phyloP scores from a whole-genome alignment of 1,140 invertebrate species.

The Pseudomyrmex flavicornis region DNA sequence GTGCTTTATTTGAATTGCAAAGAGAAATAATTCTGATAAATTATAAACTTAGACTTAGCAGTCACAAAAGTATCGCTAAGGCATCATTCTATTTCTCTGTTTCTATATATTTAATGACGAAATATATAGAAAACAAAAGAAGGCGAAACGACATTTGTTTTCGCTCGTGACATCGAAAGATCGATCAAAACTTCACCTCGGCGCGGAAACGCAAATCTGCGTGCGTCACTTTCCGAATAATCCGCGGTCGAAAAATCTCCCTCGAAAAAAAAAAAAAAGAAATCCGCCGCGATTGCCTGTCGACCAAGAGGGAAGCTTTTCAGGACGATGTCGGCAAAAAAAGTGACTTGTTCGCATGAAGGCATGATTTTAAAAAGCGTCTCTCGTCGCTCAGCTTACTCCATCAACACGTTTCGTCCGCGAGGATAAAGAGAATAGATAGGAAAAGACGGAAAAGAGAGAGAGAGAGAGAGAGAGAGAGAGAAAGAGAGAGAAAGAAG shows the following conservation, averaged over 20 bases:
- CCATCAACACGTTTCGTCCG: slow-evolving; percentile 69
- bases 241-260: slow-evolving; percentile 54
- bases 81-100: no score
- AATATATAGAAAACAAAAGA: slow-evolving; percentile 8
- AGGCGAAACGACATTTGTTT: slow-evolving; percentile 45
- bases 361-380: slow-evolving; percentile 72
- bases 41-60: no score
- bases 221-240: slow-evolving; percentile 33
- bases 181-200: slow-evolving; percentile 41
- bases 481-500: neutral
- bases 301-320: neutral
- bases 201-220: slow-evolving; percentile 43
- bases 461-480: neutral
- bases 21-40: no score
- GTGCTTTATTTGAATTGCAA: no score
- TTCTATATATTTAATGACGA: no score
- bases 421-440: neutral
- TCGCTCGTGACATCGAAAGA: slow-evolving; percentile 45
- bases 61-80: no score
- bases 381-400: slow-evolving; percentile 69
- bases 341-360: slow-evolving; percentile 34
- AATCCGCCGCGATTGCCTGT: slow-evolving; percentile 42
- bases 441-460: neutral
- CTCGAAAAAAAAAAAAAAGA: slow-evolving; percentile 45
- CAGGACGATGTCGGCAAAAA: slow-evolving; percentile 35